Base-by-base conservation (phyloP, 2,888 invertebrate genomes). In the Drosophila gaucha region DNA sequence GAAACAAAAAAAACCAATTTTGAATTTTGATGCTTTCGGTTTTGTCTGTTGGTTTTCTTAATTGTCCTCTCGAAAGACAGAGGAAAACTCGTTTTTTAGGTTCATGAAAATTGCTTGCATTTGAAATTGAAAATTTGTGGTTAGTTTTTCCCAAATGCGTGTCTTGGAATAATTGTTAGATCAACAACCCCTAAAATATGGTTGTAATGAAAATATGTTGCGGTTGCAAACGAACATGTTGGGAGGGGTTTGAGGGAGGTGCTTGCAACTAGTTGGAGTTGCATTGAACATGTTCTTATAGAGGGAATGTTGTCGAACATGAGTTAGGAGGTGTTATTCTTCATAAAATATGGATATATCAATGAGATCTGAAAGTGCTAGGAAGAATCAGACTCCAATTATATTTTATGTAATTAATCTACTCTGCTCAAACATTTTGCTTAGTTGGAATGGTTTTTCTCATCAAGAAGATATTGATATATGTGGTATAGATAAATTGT, bases 31-130 rank as follows among this genome's bases (percentile, higher is more conserved):
- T 52, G 68, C 54, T 72, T 72, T 78, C 36, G 58, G 47, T 55
- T 65, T 51, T 63, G 52, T 74, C 67, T 63, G 36, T 74, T 60
- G 76, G 63, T 67, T 69, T 77, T 60, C 60, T 44, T 58, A 78
- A 74, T 84, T 80, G 78, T 78, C 14, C 57, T 28, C 26, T 18
- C 30, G 22, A 20, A 54, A 46, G 51, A 12, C 28, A 38, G 39
- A 31, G 14, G 22, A 55, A 76, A 79, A 78, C 63, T 60, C 5
- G 75, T 67, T 85, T 74, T 18, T 57, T 14, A 5, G 22, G 39
- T 47, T 51, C 43, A 54, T 49, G 56, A 43, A 54, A 54, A 38
- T 31, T 47, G 10, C 20, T 3, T 41, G 49, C 52, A 44, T 49
- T 73, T 24, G 31, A 58, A 38, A 56, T 38, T 35, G 43, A 55